Evolutionary conservation across 2,797 vertebrate genomes (phyloP), one percentile per base, ranked within the genome.

Genomic region (Paratrypauchen microcephalus): DNA sequence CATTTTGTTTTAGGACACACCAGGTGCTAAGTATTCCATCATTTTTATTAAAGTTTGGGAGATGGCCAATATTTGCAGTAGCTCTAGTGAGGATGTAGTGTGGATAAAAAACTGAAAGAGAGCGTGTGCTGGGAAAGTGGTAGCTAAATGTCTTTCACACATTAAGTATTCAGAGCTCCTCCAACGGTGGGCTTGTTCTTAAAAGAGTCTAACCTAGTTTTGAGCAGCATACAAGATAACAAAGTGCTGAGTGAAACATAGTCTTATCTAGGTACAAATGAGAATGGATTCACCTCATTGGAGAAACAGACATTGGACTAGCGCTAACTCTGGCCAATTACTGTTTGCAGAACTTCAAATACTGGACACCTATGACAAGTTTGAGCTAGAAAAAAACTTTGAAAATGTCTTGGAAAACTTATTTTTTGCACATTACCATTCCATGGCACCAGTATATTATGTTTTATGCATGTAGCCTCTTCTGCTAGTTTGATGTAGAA

Each of bases 221-320:
- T 78, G 56, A 60, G 62, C 76, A 66, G 3, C 24, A 74, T 76
- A 83, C 32, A 61, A 68, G 82, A 87, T 82, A 79, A 76, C 6
- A 66, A 66, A 78, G 60, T 80, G 82, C 83, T 85, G 82, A 88
- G 82, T 75, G 68, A 80, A 86, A 81, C 63, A 54, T 19, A 61
- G 71, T 36, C 59, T 85, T 76, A 74, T 85, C 84, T 74, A 41
- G 60, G 67, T 28, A 7, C 62, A 3, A 24, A 48, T 54, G n/a
- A 56, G 58, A 79, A 55, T 77, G 69, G 67, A 76, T 83, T 79
- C 21, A 76, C 83, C 76, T 80, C 9, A 68, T 57, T 73, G 69
- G 70, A 83, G 57, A 66, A 75, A 73, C 61, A 70, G 70, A 79
- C 64, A 68, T 78, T 64, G 55, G 75, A 72, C 59, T n/a, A 23